These are phyloP conservation scores for Clarias gariepinus DNA, from an alignment of 2,113 vertebrate genomes.

Conservation along the genomic window DNA sequence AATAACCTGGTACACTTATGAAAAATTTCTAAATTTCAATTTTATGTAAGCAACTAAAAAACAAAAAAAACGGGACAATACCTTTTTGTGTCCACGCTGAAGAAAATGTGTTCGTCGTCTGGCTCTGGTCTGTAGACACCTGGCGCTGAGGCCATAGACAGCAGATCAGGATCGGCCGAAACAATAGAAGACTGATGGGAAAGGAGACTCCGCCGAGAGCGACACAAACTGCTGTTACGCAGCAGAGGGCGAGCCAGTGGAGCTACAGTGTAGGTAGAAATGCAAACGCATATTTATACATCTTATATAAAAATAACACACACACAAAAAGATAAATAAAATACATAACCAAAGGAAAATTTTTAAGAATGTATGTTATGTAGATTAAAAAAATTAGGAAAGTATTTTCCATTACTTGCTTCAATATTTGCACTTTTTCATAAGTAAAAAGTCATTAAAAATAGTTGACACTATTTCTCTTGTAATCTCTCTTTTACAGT, in stretches of 20 bases:
- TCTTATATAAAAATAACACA: not conserved
- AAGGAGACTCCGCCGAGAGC: conserved; percentile 86
- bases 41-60: not conserved
- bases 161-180: conserved; percentile 92
- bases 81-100: conserved; percentile 92
- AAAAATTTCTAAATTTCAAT: not conserved
- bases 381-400: not conserved
- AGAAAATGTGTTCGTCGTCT: conserved; percentile 91
- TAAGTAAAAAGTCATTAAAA: not conserved
- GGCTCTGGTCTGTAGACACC: conserved; percentile 87
- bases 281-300: not conserved
- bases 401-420: not conserved
- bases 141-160: conserved; percentile 89
- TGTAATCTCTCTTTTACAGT: not conserved
- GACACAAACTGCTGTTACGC: conserved; percentile 90
- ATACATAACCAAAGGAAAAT: not conserved
- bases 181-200: conserved; percentile 83
- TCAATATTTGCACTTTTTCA: not conserved
- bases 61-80: conserved; percentile 60
- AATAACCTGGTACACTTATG: not conserved
- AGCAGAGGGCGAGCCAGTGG: conserved; percentile 76
- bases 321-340: not conserved
- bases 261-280: conserved; percentile 47
- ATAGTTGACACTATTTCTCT: not conserved
- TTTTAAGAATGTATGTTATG: not conserved